Conservation (phyloP, 2,113 vertebrate species). For the Delphinus delphis region DNA sequence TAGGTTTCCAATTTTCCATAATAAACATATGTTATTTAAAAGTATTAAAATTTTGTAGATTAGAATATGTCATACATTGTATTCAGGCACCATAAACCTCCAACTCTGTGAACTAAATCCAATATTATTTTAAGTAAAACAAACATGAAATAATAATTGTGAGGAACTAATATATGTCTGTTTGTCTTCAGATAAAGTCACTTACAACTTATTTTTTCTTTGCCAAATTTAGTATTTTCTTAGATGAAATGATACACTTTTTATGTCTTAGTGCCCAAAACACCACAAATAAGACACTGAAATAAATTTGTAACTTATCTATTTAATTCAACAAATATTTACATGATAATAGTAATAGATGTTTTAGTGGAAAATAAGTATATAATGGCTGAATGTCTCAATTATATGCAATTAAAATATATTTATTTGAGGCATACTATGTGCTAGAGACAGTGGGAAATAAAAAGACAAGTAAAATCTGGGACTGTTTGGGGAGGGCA, state of each 20-base stretch:
- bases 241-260: not conserved
- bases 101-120: not conserved
- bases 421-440: not conserved
- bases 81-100: not conserved
- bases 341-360: not conserved
- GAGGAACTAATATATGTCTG: not conserved
- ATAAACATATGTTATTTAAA: not conserved
- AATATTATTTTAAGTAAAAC: not conserved
- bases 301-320: not conserved
- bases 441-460: not conserved
- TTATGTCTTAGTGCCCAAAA: not conserved
- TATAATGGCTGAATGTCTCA: not conserved
- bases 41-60: not conserved
- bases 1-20: not conserved
- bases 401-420: not conserved
- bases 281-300: not conserved
- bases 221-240: slow-evolving; percentile 9
- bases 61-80: not conserved
- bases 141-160: not conserved
- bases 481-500: not conserved
- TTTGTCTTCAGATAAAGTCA: not conserved
- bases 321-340: not conserved
- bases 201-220: not conserved
- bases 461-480: not conserved
- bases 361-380: not conserved